Evolutionary conservation across 2,888 invertebrate genomes (phyloP).

Genomic region (Clunio marinus): DNA sequence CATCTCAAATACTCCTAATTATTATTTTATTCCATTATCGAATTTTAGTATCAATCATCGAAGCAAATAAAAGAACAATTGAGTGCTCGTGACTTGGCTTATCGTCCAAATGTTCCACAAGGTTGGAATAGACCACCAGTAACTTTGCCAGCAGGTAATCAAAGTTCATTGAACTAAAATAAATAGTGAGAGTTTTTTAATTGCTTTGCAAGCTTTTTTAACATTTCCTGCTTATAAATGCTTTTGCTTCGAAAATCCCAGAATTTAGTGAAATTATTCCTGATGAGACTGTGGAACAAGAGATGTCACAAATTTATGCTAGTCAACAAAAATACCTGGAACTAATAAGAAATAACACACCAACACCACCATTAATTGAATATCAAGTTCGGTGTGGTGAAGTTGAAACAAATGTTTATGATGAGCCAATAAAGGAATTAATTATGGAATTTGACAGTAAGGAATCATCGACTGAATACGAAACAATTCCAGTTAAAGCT

Average conservation of each 20-base stretch:
- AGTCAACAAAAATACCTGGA: slow-evolving; percentile 9
- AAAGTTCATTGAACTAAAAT: too few species aligned
- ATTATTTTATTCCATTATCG: not conserved
- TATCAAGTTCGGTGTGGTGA: not conserved
- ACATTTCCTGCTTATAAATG: too few species aligned
- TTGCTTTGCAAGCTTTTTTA: too few species aligned
- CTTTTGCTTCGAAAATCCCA: not conserved
- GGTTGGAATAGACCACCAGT: slow-evolving; percentile 50
- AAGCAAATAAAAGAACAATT: slow-evolving; percentile 28
- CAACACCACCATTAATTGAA: slow-evolving; percentile 9
- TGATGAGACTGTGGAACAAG: slow-evolving; percentile 10
- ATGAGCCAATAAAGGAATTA: slow-evolving; percentile 26
- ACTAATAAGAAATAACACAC: not conserved
- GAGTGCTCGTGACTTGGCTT: slow-evolving; percentile 47
- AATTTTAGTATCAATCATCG: slow-evolving; percentile 29
- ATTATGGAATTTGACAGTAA: slow-evolving; percentile 7
- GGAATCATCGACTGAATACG: slow-evolving; percentile 25
- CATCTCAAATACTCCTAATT: not conserved
- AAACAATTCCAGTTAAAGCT: slow-evolving; percentile 38
- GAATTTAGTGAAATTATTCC: not conserved
- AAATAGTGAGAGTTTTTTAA: too few species aligned
- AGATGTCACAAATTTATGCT: slow-evolving; percentile 26
- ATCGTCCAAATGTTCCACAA: slow-evolving; percentile 50
- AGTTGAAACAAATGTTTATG: slow-evolving; percentile 28
- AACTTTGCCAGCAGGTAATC: slow-evolving; percentile 49